Percentiles rank a stretch among this genome's conserved stretches.
Evolutionary conservation across 2,113 vertebrate genomes (phyloP).

Genomic region (Enhydra lutris): DNA sequence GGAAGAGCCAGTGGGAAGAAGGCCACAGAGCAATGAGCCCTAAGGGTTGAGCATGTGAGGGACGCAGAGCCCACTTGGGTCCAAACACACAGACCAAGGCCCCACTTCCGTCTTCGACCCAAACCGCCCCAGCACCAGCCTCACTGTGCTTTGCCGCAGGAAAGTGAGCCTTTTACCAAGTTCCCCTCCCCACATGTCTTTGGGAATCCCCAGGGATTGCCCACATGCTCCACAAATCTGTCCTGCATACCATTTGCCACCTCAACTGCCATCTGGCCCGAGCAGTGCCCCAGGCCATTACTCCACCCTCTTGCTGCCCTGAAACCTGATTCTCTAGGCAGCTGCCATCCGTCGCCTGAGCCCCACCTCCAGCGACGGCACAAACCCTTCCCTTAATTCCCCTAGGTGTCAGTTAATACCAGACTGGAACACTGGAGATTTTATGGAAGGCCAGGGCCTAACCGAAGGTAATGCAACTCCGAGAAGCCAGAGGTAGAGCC

Average conservation of each 20-base stretch:
- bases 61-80: not conserved
- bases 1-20: not conserved
- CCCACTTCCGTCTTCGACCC: not conserved
- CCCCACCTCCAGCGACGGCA: not conserved
- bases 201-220: conserved; percentile 10
- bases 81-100: not conserved
- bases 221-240: not conserved
- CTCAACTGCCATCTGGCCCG: not conserved
- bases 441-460: not conserved
- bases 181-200: not conserved
- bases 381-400: not conserved
- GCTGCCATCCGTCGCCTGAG: not conserved
- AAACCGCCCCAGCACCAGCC: not conserved
- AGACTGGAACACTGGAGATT: not conserved
- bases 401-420: not conserved
- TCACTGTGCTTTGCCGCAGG: not conserved
- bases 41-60: not conserved
- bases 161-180: not conserved
- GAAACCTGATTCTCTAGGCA: conserved; percentile 17
- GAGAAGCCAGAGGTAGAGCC: not conserved
- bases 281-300: not conserved
- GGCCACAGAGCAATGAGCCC: not conserved
- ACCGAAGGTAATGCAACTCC: not conserved
- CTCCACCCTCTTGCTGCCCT: not conserved
- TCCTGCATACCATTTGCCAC: not conserved